Evolutionary conservation across 2,888 invertebrate genomes (phyloP).

Genomic region (Dermolepida albohirtum): DNA sequence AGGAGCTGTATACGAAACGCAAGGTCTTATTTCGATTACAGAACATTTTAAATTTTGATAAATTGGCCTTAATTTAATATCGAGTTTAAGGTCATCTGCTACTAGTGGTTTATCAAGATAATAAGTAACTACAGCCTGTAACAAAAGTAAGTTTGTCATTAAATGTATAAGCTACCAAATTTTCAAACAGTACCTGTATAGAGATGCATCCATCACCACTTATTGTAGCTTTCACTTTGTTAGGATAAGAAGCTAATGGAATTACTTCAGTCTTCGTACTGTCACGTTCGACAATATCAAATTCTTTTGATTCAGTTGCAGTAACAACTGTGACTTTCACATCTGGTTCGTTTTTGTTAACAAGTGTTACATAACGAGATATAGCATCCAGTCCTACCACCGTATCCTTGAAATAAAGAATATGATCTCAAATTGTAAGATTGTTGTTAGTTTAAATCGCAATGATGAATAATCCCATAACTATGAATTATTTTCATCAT

Average conservation of each 20-base stretch:
- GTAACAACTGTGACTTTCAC: slow-evolving; percentile 64
- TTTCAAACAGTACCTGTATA: slow-evolving; percentile 67
- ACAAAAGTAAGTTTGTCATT: no score
- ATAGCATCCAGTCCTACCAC: slow-evolving; percentile 72
- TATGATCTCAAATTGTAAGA: no score
- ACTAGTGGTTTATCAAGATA: slow-evolving; percentile 66
- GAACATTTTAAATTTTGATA: slow-evolving; percentile 66
- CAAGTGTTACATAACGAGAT: slow-evolving; percentile 67
- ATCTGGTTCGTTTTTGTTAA: slow-evolving; percentile 64
- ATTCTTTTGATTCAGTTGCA: slow-evolving; percentile 62
- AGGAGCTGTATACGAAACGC: slow-evolving; percentile 60
- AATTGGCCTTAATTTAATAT: slow-evolving; percentile 64
- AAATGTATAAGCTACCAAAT: no score
- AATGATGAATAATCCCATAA: no score
- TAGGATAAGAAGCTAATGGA: slow-evolving; percentile 64
- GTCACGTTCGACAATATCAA: slow-evolving; percentile 65
- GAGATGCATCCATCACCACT: slow-evolving; percentile 70
- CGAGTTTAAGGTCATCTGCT: slow-evolving; percentile 68
- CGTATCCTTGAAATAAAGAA: slow-evolving; percentile 66
- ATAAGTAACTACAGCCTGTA: slow-evolving; percentile 67
- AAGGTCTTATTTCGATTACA: slow-evolving; percentile 63
- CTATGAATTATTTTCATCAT: no score
- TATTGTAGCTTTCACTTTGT: slow-evolving; percentile 64
- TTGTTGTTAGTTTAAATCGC: no score
- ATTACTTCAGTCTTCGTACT: slow-evolving; percentile 66